Percentiles rank a stretch among this genome's conserved stretches.
Evolutionary conservation across 2,113 vertebrate genomes (phyloP).

Genomic region (Panthera leo): DNA sequence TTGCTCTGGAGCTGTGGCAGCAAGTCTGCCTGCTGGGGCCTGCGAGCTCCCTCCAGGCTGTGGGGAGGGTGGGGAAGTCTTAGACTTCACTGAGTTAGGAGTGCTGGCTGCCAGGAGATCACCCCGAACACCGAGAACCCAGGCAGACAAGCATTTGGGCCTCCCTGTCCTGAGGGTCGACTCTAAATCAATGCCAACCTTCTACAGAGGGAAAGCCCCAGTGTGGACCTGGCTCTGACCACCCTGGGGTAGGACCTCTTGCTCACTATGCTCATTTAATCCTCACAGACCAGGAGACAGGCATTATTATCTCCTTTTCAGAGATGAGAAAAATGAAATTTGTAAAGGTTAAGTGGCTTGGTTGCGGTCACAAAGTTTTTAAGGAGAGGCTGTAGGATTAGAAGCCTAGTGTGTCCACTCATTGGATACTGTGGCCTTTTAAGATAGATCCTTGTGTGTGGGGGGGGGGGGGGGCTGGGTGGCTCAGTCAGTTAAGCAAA

Average conservation of each 20-base stretch:
- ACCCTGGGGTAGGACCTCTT: neutral
- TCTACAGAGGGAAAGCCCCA: too few relatives aligned
- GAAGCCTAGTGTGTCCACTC: neutral
- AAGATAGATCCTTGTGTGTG: neutral
- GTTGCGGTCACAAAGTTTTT: neutral
- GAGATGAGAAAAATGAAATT: neutral
- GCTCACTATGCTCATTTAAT: neutral
- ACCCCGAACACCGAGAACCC: neutral
- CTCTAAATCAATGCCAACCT: neutral
- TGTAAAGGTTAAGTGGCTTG: neutral
- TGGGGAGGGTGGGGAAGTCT: conserved; percentile 44
- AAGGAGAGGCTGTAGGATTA: neutral
- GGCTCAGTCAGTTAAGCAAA: too few relatives aligned
- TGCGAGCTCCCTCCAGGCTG: conserved; percentile 74
- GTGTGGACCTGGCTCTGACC: neutral
- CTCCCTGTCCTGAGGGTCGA: neutral
- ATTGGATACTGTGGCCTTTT: neutral
- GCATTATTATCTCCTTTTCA: neutral
- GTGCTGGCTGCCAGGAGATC: neutral
- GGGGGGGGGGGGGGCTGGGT: too few relatives aligned
- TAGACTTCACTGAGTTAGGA: neutral
- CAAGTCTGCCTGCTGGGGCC: conserved; percentile 71
- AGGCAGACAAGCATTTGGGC: neutral
- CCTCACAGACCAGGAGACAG: neutral
- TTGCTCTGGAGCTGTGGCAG: conserved; percentile 76